Base-by-base conservation (phyloP, 2,797 vertebrate genomes). In the Halcyon smyrnensis region DNA sequence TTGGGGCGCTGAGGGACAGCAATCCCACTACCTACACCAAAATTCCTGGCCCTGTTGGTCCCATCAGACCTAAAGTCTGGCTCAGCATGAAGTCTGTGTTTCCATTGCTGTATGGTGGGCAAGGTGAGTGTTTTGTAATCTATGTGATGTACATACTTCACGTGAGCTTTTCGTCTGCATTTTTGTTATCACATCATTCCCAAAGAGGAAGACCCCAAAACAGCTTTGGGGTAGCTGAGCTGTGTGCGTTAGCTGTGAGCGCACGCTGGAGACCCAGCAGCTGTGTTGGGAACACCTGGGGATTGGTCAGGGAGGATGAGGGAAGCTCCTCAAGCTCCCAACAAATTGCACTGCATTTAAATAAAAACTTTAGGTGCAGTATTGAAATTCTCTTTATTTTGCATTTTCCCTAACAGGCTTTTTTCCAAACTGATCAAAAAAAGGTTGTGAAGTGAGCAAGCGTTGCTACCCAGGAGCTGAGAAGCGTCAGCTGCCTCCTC, bases 111-210 rank as follows among this genome's bases (percentile, higher is more conserved):
- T 36, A 4, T 21, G 64, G n/a, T 48, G 36, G 81, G 28, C 1
- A 1, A 37, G 17, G 15, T 28, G 73, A 45, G 54, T 34, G 19
- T 81, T 70, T 63, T 34, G 8, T 71, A n/a, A 46, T 50, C 27
- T 76, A 0, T 15, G 5, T 74, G 56, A 59, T 9, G 5, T 9
- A 16, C 1, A 0, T 32, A 20, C 5, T 57, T 85, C 9, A 17
- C 9, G 4, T 41, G 32, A 57, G 18, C 25, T 50, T 81, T 62
- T 59, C 11, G 45, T 25, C 63, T 80, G 0, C 12, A 46, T 87
- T 41, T 76, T 21, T 20, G 2, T 59, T 77, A 46, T 13, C 36
- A 48, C 43, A 28, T 41, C 9, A 27, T 46, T 36, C 56, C 32
- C 76, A 16, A 48, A 71, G 71, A 70, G 24, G n/a, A 70, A 62